These are phyloP conservation scores for Psephotus haematonotus DNA, from an alignment of 2,113 vertebrate species.

Conservation along the genomic window DNA sequence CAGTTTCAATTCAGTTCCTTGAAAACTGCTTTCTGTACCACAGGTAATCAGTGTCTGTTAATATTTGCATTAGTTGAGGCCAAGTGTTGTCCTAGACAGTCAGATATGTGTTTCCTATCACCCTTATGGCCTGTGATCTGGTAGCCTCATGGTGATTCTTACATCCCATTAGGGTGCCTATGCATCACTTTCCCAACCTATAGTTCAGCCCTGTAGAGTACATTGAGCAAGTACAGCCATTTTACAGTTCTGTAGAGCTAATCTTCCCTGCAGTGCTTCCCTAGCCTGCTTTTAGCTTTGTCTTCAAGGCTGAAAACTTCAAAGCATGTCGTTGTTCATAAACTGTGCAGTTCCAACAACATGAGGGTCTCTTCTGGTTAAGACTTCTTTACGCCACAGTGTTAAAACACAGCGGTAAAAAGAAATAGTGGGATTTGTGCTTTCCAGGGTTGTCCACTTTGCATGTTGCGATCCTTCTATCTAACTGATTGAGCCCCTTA, in stretches of 20 bases:
- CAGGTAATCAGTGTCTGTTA: background rate
- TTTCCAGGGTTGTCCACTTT: background rate
- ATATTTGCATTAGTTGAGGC: background rate
- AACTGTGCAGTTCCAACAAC: background rate
- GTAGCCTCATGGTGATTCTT: fast-evolving
- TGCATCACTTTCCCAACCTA: fast-evolving
- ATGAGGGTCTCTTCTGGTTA: background rate
- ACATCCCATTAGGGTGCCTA: background rate
- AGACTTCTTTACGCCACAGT: background rate
- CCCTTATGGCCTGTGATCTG: background rate
- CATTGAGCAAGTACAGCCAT: background rate
- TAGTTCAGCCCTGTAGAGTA: background rate
- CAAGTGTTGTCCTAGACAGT: background rate
- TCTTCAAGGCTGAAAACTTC: background rate
- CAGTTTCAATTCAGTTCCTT: background rate
- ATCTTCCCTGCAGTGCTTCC: background rate
- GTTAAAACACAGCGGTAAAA: background rate
- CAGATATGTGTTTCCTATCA: background rate
- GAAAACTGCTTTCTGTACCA: background rate
- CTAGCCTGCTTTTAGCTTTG: background rate
- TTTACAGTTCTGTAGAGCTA: background rate
- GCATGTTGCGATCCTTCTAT: background rate
- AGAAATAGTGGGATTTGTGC: background rate
- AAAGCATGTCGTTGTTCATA: background rate
- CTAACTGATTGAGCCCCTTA: background rate